These are phyloP conservation scores for Morelia viridis DNA, from an alignment of 2,797 vertebrate species.

Conservation along the genomic window DNA sequence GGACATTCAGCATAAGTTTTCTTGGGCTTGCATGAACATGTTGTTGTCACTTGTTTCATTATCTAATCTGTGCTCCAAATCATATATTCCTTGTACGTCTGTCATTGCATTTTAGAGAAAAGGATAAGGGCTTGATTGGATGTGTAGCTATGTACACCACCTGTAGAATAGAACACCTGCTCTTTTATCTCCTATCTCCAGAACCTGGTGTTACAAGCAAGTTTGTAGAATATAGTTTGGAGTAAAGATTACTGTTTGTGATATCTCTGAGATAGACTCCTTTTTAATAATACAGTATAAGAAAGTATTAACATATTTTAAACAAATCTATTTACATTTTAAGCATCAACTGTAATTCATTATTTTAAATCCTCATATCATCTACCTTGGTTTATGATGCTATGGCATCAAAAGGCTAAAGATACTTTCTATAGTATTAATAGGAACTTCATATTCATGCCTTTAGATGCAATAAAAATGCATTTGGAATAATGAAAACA, in stretches of 20 bases:
- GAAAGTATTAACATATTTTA: not conserved
- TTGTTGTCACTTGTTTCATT: not conserved
- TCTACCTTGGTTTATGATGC: not conserved
- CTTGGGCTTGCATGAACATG: not conserved
- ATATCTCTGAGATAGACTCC: not conserved
- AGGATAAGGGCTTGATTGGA: not conserved
- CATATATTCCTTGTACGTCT: not conserved
- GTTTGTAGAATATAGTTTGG: not conserved
- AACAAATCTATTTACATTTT: not conserved
- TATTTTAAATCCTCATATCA: not conserved
- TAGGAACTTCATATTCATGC: not conserved
- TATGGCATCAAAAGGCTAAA: not conserved
- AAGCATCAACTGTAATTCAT: not conserved
- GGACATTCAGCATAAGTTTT: not conserved
- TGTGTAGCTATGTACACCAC: not conserved
- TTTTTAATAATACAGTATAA: not conserved
- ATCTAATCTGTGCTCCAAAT: not conserved
- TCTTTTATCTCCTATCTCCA: not conserved
- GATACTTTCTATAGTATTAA: not conserved
- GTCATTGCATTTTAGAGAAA: not conserved
- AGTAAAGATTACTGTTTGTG: not conserved
- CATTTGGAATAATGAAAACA: not conserved
- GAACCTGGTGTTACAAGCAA: not conserved
- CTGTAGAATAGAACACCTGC: not conserved
- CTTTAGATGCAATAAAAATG: not conserved